A percentile compares a stretch with the other conserved stretches of the same genome.
Evolutionary conservation across 1,140 invertebrate species (phyloP).

Genomic region (Holcopasites calliopsidis): DNA sequence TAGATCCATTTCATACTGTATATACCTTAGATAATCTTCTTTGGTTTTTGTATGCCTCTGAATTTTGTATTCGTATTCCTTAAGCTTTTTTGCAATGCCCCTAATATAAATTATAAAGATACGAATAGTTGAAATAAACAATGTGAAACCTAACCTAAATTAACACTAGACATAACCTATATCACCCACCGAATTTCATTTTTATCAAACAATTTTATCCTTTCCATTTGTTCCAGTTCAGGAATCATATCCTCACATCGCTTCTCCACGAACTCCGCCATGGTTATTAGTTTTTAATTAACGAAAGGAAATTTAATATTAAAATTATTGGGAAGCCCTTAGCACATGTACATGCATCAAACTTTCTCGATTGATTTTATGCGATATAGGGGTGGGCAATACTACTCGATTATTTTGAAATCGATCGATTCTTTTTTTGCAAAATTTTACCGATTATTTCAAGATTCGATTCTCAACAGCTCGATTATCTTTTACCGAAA

Average conservation of each 20-base stretch:
- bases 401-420: too few relatives aligned
- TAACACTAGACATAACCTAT: neutral
- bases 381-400: too few relatives aligned
- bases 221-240: conserved; percentile 86
- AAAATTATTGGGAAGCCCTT: neutral
- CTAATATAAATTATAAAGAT: conserved; percentile 72
- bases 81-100: conserved; percentile 84
- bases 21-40: conserved; percentile 87
- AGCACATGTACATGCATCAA: neutral
- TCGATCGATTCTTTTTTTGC: too few relatives aligned
- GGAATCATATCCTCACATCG: conserved; percentile 86
- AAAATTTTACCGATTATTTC: too few relatives aligned
- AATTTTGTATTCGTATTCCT: conserved; percentile 86
- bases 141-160: neutral
- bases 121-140: neutral
- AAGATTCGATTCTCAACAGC: too few relatives aligned
- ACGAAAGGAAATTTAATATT: neutral
- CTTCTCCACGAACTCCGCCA: conserved; percentile 89
- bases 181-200: conserved; percentile 83
- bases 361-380: too few relatives aligned
- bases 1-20: conserved; percentile 86
- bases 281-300: conserved; percentile 64
- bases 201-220: conserved; percentile 84
- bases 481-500: too few relatives aligned
- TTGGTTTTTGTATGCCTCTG: conserved; percentile 84